Evolutionary conservation across 2,888 invertebrate genomes (phyloP).

Genomic region (Drosophila mayaguana): DNA sequence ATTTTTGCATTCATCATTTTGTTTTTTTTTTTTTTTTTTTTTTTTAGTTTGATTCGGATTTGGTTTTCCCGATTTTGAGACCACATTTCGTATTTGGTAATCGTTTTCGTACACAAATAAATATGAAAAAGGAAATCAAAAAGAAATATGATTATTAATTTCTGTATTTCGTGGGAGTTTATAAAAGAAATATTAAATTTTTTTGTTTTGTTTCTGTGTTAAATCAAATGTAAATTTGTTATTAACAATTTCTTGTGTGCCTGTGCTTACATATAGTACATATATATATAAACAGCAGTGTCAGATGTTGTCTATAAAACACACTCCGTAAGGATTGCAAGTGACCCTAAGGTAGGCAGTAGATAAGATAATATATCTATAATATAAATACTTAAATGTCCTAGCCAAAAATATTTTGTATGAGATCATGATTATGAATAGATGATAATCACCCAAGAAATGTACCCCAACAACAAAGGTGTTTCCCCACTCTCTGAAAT

Average conservation of each 20-base stretch:
- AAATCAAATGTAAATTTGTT: conserved; percentile 29
- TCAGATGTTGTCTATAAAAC: conserved; percentile 19
- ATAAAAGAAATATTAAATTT: conserved; percentile 38
- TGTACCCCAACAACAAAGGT: neutral
- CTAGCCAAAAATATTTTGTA: neutral
- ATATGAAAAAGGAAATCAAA: conserved; percentile 85
- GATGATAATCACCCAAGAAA: neutral
- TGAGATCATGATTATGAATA: neutral
- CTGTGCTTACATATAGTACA: neutral
- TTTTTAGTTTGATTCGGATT: conserved; percentile 68
- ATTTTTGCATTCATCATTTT: conserved; percentile 74
- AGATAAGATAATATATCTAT: neutral
- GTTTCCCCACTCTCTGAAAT: neutral
- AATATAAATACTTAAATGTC: neutral
- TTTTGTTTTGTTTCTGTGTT: conserved; percentile 18
- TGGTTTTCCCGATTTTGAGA: conserved; percentile 79
- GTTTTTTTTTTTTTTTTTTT: conserved; percentile 6
- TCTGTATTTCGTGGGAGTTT: conserved; percentile 67
- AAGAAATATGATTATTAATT: conserved; percentile 84
- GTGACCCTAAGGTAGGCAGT: neutral
- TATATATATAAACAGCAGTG: conserved; percentile 29
- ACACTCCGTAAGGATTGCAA: neutral
- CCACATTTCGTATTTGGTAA: conserved; percentile 84
- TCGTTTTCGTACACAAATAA: conserved; percentile 84
- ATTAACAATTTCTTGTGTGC: conserved; percentile 25